These are phyloP conservation scores for Luidia sarsii DNA, from an alignment of 53 echinoderm and acorn worm genomes.

Conservation along the genomic window DNA sequence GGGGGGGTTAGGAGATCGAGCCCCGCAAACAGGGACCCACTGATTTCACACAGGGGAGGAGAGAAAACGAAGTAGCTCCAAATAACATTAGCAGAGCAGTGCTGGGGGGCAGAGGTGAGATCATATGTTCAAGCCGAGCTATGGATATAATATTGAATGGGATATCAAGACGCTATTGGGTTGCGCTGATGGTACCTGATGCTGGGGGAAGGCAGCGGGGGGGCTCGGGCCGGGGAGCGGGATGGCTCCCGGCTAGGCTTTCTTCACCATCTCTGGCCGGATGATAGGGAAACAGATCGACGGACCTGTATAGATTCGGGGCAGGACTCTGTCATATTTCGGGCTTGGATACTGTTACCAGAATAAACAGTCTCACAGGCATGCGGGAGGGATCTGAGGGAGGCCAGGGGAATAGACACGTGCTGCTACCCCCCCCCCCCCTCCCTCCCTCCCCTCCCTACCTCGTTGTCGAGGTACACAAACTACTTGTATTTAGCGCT, in stretches of 20 bases:
- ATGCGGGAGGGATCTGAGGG: background rate
- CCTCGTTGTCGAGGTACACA: conserved; percentile 12
- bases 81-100: conserved; percentile 34
- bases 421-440: no score
- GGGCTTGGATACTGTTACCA: conserved; percentile 41
- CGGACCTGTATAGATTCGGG: conserved; percentile 36
- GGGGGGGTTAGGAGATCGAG: no score
- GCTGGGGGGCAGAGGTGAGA: conserved; percentile 25
- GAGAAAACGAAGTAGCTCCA: conserved; percentile 46
- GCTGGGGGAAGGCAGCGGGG: background rate
- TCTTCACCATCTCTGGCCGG: background rate
- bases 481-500: conserved; percentile 10
- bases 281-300: conserved; percentile 46
- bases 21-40: conserved; percentile 8
- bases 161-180: conserved; percentile 40
- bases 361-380: conserved; percentile 49
- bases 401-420: conserved; percentile 8
- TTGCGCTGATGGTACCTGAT: conserved; percentile 38
- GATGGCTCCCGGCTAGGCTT: background rate
- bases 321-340: conserved; percentile 53
- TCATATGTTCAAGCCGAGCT: conserved; percentile 25
- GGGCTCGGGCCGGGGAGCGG: background rate
- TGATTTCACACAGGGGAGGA: conserved; percentile 32
- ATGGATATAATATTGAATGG: conserved; percentile 49
- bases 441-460: no score